These are phyloP conservation scores for Chymomyza procnemis DNA, from an alignment of 2,888 invertebrate genomes.

Conservation along the genomic window DNA sequence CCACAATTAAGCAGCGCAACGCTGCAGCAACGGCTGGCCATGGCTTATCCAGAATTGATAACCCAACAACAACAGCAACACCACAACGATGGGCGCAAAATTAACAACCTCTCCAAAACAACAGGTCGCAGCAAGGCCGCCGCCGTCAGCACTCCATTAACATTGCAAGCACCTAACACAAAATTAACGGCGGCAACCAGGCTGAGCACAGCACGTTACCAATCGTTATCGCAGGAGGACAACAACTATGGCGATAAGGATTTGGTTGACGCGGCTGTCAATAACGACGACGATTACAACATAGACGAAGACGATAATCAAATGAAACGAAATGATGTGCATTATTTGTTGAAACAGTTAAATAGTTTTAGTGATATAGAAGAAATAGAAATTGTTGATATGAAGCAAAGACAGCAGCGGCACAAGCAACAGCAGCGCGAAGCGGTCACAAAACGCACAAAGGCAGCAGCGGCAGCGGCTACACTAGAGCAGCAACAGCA, in stretches of 20 bases:
- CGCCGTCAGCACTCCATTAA: conserved; percentile 73
- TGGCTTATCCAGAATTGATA: conserved; percentile 69
- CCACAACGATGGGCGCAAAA: conserved; percentile 48
- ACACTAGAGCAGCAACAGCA: conserved; percentile 32
- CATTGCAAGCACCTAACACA: conserved; percentile 66
- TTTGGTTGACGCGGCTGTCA: neutral
- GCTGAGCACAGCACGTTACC: conserved; percentile 33
- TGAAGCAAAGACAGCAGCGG: conserved; percentile 75
- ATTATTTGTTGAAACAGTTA: conserved; percentile 80
- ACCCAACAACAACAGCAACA: conserved; percentile 43
- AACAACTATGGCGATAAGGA: conserved; percentile 3
- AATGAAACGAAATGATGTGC: conserved; percentile 79
- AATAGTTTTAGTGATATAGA: conserved; percentile 80
- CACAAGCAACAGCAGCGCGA: conserved; percentile 50
- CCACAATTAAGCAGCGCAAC: conserved; percentile 59
- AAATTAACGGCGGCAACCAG: conserved; percentile 48
- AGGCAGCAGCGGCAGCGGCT: conserved; percentile 42
- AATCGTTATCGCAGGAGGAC: conserved; percentile 10
- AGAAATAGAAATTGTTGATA: conserved; percentile 79
- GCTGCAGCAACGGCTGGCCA: conserved; percentile 63
- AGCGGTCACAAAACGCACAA: conserved; percentile 14
- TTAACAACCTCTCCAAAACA: conserved; percentile 56
- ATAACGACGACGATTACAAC: conserved; percentile 15
- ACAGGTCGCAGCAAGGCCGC: conserved; percentile 46
- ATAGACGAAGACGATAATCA: conserved; percentile 75